Conservation (phyloP, 2,113 vertebrate genomes). For the Nothoprocta perdicaria region DNA sequence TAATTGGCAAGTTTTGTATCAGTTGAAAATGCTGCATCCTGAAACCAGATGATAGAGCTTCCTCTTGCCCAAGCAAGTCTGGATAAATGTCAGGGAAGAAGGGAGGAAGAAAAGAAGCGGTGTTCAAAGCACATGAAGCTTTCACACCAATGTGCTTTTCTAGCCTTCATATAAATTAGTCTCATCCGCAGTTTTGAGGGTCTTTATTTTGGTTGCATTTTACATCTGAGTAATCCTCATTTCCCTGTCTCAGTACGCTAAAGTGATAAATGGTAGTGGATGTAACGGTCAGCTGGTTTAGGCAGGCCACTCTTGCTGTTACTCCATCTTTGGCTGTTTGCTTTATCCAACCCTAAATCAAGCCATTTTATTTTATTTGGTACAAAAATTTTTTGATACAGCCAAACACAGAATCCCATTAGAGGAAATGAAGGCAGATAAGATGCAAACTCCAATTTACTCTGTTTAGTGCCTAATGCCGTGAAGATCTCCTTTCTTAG, state of each 20-base stretch:
- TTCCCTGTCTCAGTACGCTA: neutral
- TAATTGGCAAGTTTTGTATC: neutral
- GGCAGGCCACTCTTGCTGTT: neutral
- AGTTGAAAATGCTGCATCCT: neutral
- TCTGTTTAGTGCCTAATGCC: neutral
- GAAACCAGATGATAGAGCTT: neutral
- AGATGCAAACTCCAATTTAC: neutral
- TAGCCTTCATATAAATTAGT: neutral
- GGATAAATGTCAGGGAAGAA: neutral
- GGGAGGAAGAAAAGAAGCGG: neutral
- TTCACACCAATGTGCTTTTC: neutral
- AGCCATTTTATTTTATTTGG: too few relatives aligned
- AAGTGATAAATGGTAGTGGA: neutral
- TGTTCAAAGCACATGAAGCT: neutral
- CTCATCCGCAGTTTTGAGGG: neutral
- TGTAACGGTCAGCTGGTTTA: neutral
- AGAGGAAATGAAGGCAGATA: neutral
- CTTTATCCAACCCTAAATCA: neutral
- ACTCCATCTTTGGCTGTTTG: neutral
- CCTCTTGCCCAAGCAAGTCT: neutral
- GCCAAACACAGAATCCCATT: neutral
- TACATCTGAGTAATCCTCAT: neutral
- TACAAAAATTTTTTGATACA: neutral
- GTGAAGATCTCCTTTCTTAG: neutral
- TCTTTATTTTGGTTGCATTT: neutral